Base-by-base conservation (phyloP, 1,140 invertebrate species). In the Drosophila sturtevanti region DNA sequence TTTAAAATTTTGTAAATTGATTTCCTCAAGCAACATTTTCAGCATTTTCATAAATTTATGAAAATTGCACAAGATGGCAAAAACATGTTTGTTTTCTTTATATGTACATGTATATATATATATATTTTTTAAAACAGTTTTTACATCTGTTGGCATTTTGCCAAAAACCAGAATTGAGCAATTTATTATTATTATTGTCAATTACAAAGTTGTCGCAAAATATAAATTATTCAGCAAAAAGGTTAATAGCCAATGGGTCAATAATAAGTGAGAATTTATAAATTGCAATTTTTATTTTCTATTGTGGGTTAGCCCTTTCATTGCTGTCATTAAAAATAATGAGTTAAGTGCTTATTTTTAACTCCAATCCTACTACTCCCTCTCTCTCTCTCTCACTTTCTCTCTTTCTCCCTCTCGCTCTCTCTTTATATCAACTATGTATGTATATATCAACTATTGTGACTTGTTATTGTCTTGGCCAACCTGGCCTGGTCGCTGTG, bases 401-500 rank as follows among this genome's bases (percentile, higher is more conserved):
- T n/a, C n/a, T n/a, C n/a, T n/a, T n/a, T n/a, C 37, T 38, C 52
- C n/a, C 10, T 55, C 6, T 22, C 24, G 27, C 14, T 27, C 11
- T 2, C 22, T 24, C 22, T 24, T 24, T 24, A 24, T 31, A 31
- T 31, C 6, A 0, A 4, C 27, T n/a, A n/a, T n/a, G 27, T 31
- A 6, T 6, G 27, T n/a, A 6, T 31, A 6, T 6, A 6, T 31
- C 27, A 31, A 12, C 14, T 54, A 27, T 18, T 35, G n/a, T 63
- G 9, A 24, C 11, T 59, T 68, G 38, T 37, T 68, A 5, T 52
- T 79, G 62, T 63, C 54, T 68, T 38, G 9, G 2, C 2, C 41
- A 60, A 38, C 41, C 41, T 48, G 41, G 16, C 3, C 16, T 41
- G 56, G 69, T 61, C 63, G 31, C 63, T 67, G 67, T 66, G 76